Percentiles rank a stretch among this genome's conserved stretches.
phyloP scores from a whole-genome alignment of 23 tunicate species.

The Trididemnum nubilum region DNA sequence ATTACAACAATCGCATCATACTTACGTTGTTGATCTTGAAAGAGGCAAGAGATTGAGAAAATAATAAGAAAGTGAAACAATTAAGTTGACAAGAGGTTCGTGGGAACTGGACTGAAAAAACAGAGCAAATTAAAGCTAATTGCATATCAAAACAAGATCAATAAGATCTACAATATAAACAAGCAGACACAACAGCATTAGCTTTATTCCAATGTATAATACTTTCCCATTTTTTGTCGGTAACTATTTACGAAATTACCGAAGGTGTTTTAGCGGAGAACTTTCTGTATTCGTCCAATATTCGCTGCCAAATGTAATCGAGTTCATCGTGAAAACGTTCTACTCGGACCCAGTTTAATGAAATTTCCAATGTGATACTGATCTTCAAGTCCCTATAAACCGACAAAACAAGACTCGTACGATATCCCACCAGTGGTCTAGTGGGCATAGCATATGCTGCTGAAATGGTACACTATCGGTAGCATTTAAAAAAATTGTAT shows the following conservation, averaged over 20 bases:
- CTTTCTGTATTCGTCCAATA: constrained; percentile 52
- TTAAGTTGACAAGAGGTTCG: constrained; percentile 50
- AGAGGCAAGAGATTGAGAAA: constrained; percentile 73
- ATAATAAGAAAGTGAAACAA: constrained; percentile 58
- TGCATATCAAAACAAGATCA: no score
- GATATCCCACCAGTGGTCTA: no score
- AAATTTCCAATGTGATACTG: constrained; percentile 34
- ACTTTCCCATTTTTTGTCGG: no score
- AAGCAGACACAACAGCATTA: neutral
- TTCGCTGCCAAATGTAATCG: constrained; percentile 72
- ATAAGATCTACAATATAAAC: no score
- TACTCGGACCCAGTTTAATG: constrained; percentile 42
- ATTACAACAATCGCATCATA: no score
- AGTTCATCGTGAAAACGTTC: constrained; percentile 74
- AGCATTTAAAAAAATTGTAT: no score
- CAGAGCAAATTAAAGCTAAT: no score
- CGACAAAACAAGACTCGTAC: no score
- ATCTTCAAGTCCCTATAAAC: constrained; percentile 40
- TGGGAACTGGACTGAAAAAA: constrained; percentile 21
- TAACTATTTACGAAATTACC: no score
- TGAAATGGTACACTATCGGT: no score
- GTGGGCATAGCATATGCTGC: no score
- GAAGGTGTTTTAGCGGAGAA: constrained; percentile 6
- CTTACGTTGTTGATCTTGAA: constrained; percentile 64
- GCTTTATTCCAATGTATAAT: neutral